Base-by-base conservation (phyloP, 64 coral and sea anemone species). In the Astreopora myriophthalma region DNA sequence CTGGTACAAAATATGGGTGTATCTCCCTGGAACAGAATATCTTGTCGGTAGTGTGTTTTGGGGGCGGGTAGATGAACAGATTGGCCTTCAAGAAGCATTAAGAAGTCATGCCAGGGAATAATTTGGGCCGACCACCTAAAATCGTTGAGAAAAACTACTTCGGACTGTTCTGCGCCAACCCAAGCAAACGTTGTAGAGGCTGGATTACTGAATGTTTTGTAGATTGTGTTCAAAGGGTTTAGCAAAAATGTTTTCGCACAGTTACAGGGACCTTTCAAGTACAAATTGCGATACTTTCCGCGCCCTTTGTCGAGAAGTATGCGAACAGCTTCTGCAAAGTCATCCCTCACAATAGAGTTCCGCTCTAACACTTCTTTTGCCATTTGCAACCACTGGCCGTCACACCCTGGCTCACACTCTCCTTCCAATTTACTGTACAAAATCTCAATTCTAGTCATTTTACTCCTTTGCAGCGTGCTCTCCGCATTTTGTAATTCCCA, bases 221-320 rank as follows among this genome's bases (percentile, higher is more conserved):
- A 95, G 62, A 95, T 68, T 8, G 16, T 71, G 52, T 86, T 95
- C 22, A 95, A 27, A 32, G 81, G 81, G 44, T 87, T 91, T 17
- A 95, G 63, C 52, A 95, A n/a, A 55, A 95, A 94, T 24, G 93
- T 89, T 84, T 94, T 94, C 10, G 79, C 86, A 72, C 85, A 84
- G 74, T 94, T 94, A 36, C 78, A 80, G 19, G 80, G 69, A 12
- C 93, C 93, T 31, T 74, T 36, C 37, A 90, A 76, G 51, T 79
- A 48, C 20, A 95, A 37, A 58, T 90, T 95, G 17, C 87, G 48
- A 61, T 85, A 90, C 37, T 95, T 90, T 52, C 93, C 93, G 0
- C 87, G 30, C 28, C 93, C 93, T 19, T 86, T 64, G 16, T 84
- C 69, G 24, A 95, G 55, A 51, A 90, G 40, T 8, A 26, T 90